phyloP scores from a whole-genome alignment of 2,113 vertebrate genomes.

The Pycnonotus jocosus region DNA sequence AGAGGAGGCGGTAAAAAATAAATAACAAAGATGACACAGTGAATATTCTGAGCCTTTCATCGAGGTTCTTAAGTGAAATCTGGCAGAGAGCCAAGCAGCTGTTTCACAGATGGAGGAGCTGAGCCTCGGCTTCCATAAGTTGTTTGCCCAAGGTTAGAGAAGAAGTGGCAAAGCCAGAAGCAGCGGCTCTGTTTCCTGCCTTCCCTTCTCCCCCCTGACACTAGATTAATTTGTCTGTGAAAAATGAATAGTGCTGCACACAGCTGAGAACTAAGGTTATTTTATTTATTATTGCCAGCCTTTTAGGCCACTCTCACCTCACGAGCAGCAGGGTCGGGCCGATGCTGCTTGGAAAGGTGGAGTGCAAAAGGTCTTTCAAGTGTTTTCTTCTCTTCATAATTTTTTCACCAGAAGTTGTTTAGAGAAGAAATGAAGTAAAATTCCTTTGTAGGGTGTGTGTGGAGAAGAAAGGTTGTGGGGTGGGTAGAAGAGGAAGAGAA shows the following conservation, averaged over 20 bases:
- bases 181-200: not conserved
- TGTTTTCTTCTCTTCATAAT: not conserved
- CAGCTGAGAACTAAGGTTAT: not conserved
- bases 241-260: not conserved
- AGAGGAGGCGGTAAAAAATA: not conserved
- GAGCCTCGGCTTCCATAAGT: not conserved
- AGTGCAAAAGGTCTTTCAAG: not conserved
- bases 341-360: not conserved
- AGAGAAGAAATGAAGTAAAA: not conserved
- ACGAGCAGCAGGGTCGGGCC: not conserved
- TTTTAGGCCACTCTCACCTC: not conserved
- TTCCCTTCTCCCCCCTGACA: not conserved
- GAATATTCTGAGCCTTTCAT: not conserved
- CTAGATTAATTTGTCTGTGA: not conserved
- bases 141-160: conserved; percentile 7
- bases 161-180: not conserved
- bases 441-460: not conserved
- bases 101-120: conserved; percentile 39
- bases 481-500: not conserved
- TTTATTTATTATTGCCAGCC: not conserved
- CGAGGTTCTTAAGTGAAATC: not conserved
- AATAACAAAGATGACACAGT: conserved; percentile 5
- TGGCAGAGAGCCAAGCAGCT: conserved; percentile 21
- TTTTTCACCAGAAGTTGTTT: not conserved
- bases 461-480: not conserved